phyloP scores from a whole-genome alignment of 2,888 invertebrate genomes.

The Peribatodes rhomboidaria region DNA sequence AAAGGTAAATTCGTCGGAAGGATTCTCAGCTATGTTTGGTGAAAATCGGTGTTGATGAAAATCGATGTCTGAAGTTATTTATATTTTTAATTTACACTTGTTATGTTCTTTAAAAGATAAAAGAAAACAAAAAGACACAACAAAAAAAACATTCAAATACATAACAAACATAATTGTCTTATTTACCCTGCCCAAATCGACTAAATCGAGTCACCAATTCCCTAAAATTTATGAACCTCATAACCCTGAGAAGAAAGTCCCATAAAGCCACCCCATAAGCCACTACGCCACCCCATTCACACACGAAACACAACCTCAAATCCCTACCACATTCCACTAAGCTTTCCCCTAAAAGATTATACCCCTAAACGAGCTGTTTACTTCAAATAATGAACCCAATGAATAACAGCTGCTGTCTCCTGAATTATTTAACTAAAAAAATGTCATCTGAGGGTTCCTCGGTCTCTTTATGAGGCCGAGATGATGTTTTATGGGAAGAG shows the following conservation, averaged over 20 bases:
- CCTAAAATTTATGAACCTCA: conserved; percentile 2
- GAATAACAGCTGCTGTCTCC: conserved; percentile 39
- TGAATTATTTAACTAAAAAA: conserved; percentile 46
- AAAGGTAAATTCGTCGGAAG: too few relatives aligned
- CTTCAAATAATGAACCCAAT: conserved; percentile 40
- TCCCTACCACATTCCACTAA: conserved; percentile 14
- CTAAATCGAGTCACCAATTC: not conserved
- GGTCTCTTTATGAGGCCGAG: conserved; percentile 41
- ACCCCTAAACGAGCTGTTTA: conserved; percentile 32
- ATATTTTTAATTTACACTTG: too few relatives aligned
- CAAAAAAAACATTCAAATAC: too few relatives aligned
- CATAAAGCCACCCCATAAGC: conserved; percentile 17
- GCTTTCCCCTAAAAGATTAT: conserved; percentile 23
- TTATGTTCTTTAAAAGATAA: too few relatives aligned
- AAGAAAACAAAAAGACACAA: too few relatives aligned
- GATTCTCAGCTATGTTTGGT: too few relatives aligned
- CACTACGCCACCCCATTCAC: conserved; percentile 2
- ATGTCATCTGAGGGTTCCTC: conserved; percentile 35
- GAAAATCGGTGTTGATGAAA: too few relatives aligned
- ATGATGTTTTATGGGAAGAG: conserved; percentile 39
- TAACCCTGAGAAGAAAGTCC: conserved; percentile 4
- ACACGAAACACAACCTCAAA: conserved; percentile 16
- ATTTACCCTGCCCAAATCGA: too few relatives aligned
- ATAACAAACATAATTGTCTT: too few relatives aligned
- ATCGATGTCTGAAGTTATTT: too few relatives aligned